These are phyloP conservation scores for Steinernema khuongi DNA, from an alignment of 1,140 invertebrate species.

Conservation along the genomic window DNA sequence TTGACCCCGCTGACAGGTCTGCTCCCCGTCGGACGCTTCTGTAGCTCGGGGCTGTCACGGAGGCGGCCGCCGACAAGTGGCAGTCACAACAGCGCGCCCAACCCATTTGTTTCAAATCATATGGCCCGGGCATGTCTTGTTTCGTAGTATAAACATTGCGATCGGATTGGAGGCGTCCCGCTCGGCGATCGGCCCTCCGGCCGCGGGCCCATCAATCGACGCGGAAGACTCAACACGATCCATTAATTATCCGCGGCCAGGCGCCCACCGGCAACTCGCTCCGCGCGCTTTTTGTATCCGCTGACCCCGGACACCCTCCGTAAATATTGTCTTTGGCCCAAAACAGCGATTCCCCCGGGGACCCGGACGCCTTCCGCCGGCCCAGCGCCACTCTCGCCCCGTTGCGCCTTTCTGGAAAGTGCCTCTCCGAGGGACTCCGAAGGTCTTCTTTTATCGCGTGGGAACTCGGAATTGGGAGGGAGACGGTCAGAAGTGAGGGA, in stretches of 20 bases:
- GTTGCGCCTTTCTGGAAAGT: no score
- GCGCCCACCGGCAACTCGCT: background rate
- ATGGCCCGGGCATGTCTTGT: conserved; percentile 4
- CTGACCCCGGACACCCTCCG: background rate
- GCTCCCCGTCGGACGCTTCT: no score
- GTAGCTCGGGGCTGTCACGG: no score
- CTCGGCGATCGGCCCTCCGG: background rate
- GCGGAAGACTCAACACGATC: background rate
- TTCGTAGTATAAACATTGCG: conserved; percentile 9
- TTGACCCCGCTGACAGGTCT: no score
- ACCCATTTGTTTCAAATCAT: conserved; percentile 15
- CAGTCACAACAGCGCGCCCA: background rate
- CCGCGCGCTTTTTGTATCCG: background rate
- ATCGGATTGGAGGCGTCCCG: background rate
- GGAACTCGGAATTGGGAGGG: no score
- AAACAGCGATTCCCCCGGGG: conserved; percentile 8
- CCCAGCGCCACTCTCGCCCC: background rate
- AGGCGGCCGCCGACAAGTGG: background rate
- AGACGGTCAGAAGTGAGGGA: no score
- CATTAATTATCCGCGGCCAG: background rate
- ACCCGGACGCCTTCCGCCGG: background rate
- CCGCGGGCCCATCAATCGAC: conserved; percentile 9
- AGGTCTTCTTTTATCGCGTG: no score
- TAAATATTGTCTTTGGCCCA: background rate
- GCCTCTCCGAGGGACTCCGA: no score